Conservation (phyloP, 2,888 invertebrate species). For the Nomada hirtipes region DNA sequence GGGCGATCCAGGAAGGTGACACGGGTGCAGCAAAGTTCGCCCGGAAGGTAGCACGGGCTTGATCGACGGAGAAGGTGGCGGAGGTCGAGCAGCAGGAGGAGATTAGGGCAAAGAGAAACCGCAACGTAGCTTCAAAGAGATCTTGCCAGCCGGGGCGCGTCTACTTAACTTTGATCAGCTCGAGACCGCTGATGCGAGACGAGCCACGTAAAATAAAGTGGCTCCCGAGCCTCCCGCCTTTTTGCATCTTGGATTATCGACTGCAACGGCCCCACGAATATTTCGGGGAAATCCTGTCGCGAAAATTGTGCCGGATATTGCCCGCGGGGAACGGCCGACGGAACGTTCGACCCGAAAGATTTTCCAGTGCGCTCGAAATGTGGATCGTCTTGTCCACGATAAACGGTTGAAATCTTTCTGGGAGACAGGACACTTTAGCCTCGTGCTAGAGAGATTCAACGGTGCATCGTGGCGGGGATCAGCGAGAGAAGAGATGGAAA, state of each 20-base stretch:
- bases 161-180: constrained; percentile 84
- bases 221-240: constrained; percentile 68
- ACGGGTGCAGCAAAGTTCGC: constrained; percentile 56
- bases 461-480: constrained; percentile 64
- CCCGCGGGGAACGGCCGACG: too few relatives aligned
- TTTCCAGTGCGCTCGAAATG: too few relatives aligned
- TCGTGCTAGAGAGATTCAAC: constrained; percentile 66
- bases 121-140: constrained; percentile 80
- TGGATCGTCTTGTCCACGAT: not conserved
- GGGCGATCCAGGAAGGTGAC: constrained; percentile 70
- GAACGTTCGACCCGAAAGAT: too few relatives aligned
- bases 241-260: constrained; percentile 70
- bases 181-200: constrained; percentile 81
- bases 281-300: not conserved
- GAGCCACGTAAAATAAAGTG: constrained; percentile 73
- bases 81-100: constrained; percentile 59
- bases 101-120: constrained; percentile 80
- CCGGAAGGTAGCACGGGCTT: constrained; percentile 84
- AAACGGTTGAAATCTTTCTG: too few relatives aligned
- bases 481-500: constrained; percentile 70
- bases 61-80: constrained; percentile 85
- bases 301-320: not conserved
- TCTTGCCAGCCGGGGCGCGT: constrained; percentile 74
- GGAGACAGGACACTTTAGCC: constrained; percentile 64
- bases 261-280: constrained; percentile 3